phyloP scores from a whole-genome alignment of 2,797 vertebrate genomes.

The Siniperca undulata region DNA sequence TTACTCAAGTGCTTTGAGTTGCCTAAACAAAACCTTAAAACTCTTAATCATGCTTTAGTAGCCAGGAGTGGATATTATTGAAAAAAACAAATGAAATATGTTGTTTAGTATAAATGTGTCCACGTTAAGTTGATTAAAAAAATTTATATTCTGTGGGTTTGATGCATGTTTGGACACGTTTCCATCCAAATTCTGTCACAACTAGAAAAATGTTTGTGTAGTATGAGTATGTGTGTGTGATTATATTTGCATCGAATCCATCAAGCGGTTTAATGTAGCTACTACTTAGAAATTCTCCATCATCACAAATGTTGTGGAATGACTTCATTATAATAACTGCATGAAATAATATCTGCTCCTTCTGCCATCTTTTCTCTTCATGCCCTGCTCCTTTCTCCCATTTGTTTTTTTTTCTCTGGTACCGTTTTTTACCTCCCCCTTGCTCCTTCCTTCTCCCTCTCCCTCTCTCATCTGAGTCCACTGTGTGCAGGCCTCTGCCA shows the following conservation, averaged over 20 bases:
- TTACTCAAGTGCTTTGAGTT: not conserved
- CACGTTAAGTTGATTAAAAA: not conserved
- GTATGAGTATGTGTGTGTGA: constrained; percentile 16
- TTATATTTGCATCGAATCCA: constrained; percentile 65
- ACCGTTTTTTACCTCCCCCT: constrained; percentile 63
- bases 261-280: constrained; percentile 65
- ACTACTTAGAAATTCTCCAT: constrained; percentile 63
- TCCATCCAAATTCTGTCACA: constrained; percentile 51
- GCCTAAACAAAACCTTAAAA: not conserved
- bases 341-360: constrained; percentile 56
- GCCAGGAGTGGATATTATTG: not conserved
- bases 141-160: constrained; percentile 32
- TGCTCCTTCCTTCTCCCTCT: constrained; percentile 25
- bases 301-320: constrained; percentile 41
- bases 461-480: constrained; percentile 61
- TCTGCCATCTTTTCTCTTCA: constrained; percentile 50
- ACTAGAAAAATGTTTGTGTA: constrained; percentile 36
- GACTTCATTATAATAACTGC: constrained; percentile 67
- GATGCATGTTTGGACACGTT: constrained; percentile 44
- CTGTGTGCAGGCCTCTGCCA: constrained; percentile 79
- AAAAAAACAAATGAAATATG: not conserved
- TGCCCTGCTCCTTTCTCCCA: constrained; percentile 11
- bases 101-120: not conserved
- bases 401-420: not conserved
- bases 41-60: not conserved